phyloP scores from a whole-genome alignment of 2,888 invertebrate genomes.

The Heliconius ismenius region DNA sequence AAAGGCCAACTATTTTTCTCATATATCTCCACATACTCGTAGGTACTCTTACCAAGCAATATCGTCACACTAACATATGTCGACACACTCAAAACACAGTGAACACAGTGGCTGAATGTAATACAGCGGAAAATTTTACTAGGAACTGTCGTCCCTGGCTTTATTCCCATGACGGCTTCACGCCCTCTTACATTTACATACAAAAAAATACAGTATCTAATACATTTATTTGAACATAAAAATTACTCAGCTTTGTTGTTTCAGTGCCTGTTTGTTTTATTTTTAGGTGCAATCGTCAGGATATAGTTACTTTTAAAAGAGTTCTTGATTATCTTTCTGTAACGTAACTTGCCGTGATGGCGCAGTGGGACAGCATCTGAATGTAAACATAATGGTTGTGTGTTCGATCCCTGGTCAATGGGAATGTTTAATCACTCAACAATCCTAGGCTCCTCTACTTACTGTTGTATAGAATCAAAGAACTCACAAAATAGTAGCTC shows the following conservation, averaged over 20 bases:
- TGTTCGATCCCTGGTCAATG: too few relatives aligned
- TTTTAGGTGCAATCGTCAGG: not conserved
- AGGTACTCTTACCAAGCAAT: not conserved
- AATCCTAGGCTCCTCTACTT: too few relatives aligned
- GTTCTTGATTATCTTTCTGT: too few relatives aligned
- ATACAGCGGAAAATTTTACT: constrained; percentile 16
- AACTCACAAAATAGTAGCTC: too few relatives aligned
- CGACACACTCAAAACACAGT: constrained; percentile 6
- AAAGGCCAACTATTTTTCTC: not conserved
- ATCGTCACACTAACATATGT: not conserved
- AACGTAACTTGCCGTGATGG: too few relatives aligned
- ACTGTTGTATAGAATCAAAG: too few relatives aligned
- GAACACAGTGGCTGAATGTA: constrained; percentile 17
- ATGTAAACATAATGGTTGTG: too few relatives aligned
- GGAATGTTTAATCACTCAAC: too few relatives aligned
- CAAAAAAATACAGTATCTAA: not conserved
- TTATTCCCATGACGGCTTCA: constrained; percentile 12
- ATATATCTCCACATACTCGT: not conserved
- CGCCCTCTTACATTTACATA: constrained; percentile 10
- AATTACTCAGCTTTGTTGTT: not conserved
- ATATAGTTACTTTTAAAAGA: too few relatives aligned
- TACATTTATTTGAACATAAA: not conserved
- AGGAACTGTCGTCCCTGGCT: constrained; percentile 3
- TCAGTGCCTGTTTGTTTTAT: not conserved
- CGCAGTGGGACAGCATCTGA: too few relatives aligned